Base-by-base conservation (phyloP, 2,888 invertebrate species). In the Heteromyza rotundicornis region DNA sequence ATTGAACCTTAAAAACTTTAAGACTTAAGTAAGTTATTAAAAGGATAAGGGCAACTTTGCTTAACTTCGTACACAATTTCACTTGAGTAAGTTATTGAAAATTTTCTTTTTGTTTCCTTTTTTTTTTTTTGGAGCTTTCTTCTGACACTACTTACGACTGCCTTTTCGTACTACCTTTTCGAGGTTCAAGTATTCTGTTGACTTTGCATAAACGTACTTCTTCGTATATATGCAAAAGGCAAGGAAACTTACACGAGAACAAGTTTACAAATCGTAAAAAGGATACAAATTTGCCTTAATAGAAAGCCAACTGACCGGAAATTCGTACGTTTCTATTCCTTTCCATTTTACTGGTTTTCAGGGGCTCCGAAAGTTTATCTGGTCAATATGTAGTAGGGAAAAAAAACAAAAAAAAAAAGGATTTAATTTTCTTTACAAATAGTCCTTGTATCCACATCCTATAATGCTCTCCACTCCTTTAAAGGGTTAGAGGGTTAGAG, bases 1-100 rank as follows among this genome's bases (percentile, higher is more conserved):
- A 68, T 59, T 65, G 69, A 71, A 67, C 64, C 69, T 68, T 60
- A 64, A 62, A 66, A 57, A 64, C 69, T 68, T 66, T 72, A 76
- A 74, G 72, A 70, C 68, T 63, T 69, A 67, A 68, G 68, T 66
- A 69, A 69, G 71, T 66, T 69, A 66, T 65, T 27, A 27, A 27
- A 27, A 27, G 27, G 27, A 27, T n/a, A n/a, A 5, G 27, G 27
- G 10, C 27, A 10, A 27, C 5, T 27, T 14, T 27, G 62, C 57
- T 27, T 52, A 27, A 52, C 52, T 27, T 27, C 10, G 27, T 52
- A 27, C 23, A 24, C 23, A 10, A 52, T 22, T 20, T 49, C 49
- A 49, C 14, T 14, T 51, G 8, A 14, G 14, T 53, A 3, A 27
- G n/a, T 17, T 22, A 47, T 47, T 19, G 16, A 47, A 47, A 16